These are phyloP conservation scores for Pluvianellus socialis DNA, from an alignment of 2,113 vertebrate species.

Conservation along the genomic window DNA sequence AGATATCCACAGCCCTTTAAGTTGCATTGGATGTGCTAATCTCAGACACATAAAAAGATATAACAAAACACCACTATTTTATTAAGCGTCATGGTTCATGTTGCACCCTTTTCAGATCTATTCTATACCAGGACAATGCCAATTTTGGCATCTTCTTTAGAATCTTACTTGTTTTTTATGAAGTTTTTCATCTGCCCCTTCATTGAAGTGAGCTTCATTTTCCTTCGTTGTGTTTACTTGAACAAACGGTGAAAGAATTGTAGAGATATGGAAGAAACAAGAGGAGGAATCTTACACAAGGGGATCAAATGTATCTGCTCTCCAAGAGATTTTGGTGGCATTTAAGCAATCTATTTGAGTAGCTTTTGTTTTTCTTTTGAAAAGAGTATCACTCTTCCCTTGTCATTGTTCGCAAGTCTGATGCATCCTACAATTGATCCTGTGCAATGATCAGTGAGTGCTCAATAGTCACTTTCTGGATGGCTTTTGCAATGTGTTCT, in stretches of 20 bases:
- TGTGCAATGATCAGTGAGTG: rapidly evolving
- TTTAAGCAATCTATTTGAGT: neutral
- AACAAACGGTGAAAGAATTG: neutral
- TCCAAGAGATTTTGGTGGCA: neutral
- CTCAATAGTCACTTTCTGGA: neutral
- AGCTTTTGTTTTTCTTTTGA: neutral
- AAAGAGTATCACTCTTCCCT: neutral
- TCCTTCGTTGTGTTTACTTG: neutral
- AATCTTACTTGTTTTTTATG: neutral
- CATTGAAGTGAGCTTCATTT: neutral
- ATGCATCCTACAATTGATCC: neutral
- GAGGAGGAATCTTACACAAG: neutral
- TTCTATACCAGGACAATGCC: neutral
- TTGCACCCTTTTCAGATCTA: neutral
- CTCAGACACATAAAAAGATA: neutral
- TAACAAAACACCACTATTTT: neutral
- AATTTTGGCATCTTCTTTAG: neutral
- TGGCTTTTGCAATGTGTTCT: neutral
- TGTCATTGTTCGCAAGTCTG: neutral
- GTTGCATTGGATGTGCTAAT: neutral
- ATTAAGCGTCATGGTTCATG: neutral
- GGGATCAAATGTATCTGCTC: neutral
- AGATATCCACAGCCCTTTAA: neutral
- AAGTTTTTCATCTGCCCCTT: neutral
- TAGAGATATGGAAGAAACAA: neutral